Evolutionary conservation across 2,888 invertebrate species (phyloP).

Genomic region (Altica lythri): DNA sequence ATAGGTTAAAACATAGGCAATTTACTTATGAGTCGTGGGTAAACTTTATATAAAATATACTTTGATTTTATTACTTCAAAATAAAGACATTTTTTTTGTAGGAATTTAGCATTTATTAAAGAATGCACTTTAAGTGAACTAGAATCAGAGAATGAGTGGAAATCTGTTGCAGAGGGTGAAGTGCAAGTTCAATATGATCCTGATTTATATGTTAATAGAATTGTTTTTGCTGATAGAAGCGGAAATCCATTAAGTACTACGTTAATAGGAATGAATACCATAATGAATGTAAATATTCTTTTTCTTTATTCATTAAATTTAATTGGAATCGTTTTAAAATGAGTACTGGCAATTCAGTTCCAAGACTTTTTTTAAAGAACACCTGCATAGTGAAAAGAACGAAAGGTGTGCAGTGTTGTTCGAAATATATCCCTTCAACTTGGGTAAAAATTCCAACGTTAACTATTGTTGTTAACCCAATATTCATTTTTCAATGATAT

Average conservation of each 20-base stretch:
- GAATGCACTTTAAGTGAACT: slow-evolving; percentile 57
- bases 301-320: not conserved
- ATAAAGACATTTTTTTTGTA: not conserved
- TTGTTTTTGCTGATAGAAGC: slow-evolving; percentile 61
- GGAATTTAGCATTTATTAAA: slow-evolving; percentile 58
- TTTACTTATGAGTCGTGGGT: no score
- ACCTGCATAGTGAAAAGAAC: not conserved
- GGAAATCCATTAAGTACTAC: slow-evolving; percentile 64
- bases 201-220: slow-evolving; percentile 62
- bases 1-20: no score
- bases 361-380: not conserved
- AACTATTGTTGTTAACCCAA: no score
- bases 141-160: slow-evolving; percentile 54
- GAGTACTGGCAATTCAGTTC: no score
- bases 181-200: slow-evolving; percentile 62
- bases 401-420: not conserved
- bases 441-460: no score
- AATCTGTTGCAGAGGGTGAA: slow-evolving; percentile 52
- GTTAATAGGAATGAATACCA: slow-evolving; percentile 65
- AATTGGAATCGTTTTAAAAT: not conserved
- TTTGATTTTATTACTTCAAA: no score
- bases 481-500: no score
- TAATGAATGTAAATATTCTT: slow-evolving; percentile 60
- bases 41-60: no score
- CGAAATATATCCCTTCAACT: not conserved